Evolutionary conservation across 2,113 vertebrate species (phyloP), one percentile per base, ranked within the genome.

Genomic region (Prinia subflava): DNA sequence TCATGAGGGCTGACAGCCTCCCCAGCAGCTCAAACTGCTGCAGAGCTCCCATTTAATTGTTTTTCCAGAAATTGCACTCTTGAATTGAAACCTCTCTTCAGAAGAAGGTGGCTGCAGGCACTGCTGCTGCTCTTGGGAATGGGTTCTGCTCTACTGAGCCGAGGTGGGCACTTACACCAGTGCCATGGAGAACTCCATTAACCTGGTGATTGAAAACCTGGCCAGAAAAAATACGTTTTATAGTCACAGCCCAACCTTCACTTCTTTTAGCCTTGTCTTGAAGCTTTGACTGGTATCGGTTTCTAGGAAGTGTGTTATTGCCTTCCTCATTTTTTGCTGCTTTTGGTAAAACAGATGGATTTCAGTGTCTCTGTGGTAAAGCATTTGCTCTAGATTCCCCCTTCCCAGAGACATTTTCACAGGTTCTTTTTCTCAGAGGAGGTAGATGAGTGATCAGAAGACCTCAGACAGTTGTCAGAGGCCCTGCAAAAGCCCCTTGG

Each of bases 331-430:
- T 57, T 78, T 89, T 83, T 82, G 41, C 69, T 88, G 78, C 46
- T 81, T 85, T 92, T 11, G 15, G 42, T 88, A 37, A 91, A 95
- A 71, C 92, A 96, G 92, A 87, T 92, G 56, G 69, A 87, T 85
- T 89, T 94, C 81, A 76, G 0, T 80, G 67, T 82, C 75, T 94
- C n/a, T 39, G 35, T 47, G 41, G 67, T 81, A 41, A 35, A 91
- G 53, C 52, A 39, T 88, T 96, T 96, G 62, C 79, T 90, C 64
- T 60, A 91, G 67, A 35, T 92, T 96, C n/a, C 60, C 31, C 15
- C 25, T 75, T 47, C 52, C 23, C 39, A 33, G 65, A 44, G 25
- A 13, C 35, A 28, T 46, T 81, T 90, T 69, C 46, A 44, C 3
- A 7, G 64, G 47, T 80, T 83, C 35, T 75, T 55, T 42, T 71